Percentiles rank a stretch among this genome's conserved stretches.
These are phyloP conservation scores for Clarias gariepinus DNA, from an alignment of 2,113 vertebrate species.

Conservation along the genomic window DNA sequence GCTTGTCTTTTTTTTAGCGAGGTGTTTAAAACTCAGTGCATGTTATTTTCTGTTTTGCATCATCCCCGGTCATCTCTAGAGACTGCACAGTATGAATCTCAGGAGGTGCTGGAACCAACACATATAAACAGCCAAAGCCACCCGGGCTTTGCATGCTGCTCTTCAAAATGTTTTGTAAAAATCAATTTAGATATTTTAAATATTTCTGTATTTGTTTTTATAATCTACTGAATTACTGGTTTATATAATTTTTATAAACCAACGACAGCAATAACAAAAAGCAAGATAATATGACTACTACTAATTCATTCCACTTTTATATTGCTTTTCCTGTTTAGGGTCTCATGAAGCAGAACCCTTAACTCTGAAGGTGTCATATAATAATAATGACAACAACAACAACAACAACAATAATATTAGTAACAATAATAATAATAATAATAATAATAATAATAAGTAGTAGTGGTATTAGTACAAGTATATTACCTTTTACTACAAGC, in stretches of 20 bases:
- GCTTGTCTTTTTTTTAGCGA: background rate
- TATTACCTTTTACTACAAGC: background rate
- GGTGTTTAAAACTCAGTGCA: background rate
- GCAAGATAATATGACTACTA: too few species aligned
- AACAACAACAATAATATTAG: background rate
- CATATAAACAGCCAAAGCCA: background rate
- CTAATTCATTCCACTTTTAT: too few species aligned
- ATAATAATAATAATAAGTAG: too few species aligned
- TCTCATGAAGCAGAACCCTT: too few species aligned
- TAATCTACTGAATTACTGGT: background rate
- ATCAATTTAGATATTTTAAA: background rate
- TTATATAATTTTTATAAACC: background rate
- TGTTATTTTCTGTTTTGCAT: background rate
- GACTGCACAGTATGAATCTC: constrained; percentile 9
- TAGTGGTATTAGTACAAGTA: too few species aligned
- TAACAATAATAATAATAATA: background rate
- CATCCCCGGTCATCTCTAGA: background rate
- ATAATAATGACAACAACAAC: background rate
- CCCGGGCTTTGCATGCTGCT: background rate
- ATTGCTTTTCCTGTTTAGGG: too few species aligned
- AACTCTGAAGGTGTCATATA: too few species aligned
- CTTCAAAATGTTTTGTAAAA: background rate
- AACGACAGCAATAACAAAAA: background rate
- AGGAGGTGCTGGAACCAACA: background rate
- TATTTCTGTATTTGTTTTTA: background rate